phyloP scores from a whole-genome alignment of 2,888 invertebrate genomes.

The Hylaea fasciaria region DNA sequence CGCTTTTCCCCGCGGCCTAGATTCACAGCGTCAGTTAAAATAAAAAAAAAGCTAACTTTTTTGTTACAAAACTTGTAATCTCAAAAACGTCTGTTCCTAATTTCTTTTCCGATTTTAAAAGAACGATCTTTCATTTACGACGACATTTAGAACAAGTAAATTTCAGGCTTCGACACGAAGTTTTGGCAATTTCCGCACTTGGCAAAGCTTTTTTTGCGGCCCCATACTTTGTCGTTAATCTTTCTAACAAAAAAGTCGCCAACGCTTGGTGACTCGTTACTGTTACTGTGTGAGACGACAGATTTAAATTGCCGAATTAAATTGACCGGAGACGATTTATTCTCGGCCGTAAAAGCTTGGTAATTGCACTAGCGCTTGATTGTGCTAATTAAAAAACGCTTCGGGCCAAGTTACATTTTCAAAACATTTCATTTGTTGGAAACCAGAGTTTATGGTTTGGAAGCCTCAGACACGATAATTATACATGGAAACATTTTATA shows the following conservation, averaged over 20 bases:
- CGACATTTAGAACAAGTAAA: slow-evolving; percentile 83
- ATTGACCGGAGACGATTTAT: slow-evolving; percentile 54
- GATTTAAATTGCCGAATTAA: slow-evolving; percentile 70
- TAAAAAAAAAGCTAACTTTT: slow-evolving; percentile 57
- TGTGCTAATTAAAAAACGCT: neutral
- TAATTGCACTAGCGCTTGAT: slow-evolving; percentile 37
- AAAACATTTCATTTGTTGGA: neutral
- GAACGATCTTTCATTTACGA: slow-evolving; percentile 83
- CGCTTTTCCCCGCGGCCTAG: slow-evolving; percentile 14
- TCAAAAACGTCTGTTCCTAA: slow-evolving; percentile 82
- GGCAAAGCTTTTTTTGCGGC: slow-evolving; percentile 78
- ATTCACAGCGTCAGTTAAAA: slow-evolving; percentile 30
- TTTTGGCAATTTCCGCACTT: slow-evolving; percentile 82
- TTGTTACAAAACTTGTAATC: slow-evolving; percentile 79
- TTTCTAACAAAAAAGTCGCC: slow-evolving; percentile 78
- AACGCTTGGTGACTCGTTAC: slow-evolving; percentile 69
- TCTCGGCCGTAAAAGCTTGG: slow-evolving; percentile 44
- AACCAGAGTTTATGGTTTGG: neutral
- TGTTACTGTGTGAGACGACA: slow-evolving; percentile 69
- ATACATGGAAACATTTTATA: too few relatives aligned
- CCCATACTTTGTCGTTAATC: slow-evolving; percentile 82
- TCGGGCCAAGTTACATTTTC: neutral
- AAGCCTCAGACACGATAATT: neutral
- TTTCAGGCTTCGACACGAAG: slow-evolving; percentile 81
- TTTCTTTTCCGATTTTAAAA: slow-evolving; percentile 83